A percentile compares a stretch with the other conserved stretches of the same genome.
Evolutionary conservation across 2,113 vertebrate genomes (phyloP).

Genomic region (Pteruthius melanotis): DNA sequence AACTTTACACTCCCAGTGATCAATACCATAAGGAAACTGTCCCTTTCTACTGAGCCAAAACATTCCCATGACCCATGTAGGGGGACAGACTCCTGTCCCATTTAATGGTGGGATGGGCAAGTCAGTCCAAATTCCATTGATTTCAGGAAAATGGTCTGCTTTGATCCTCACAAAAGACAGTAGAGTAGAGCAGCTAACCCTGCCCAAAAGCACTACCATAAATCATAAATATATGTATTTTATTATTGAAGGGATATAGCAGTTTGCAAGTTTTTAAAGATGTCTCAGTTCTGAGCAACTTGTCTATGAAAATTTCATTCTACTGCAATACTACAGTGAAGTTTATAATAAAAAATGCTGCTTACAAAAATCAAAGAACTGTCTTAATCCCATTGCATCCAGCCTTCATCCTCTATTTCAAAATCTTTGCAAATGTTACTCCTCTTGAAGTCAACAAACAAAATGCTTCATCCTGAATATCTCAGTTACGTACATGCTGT

Average conservation of each 20-base stretch:
- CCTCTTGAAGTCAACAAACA: not conserved
- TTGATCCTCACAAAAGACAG: not conserved
- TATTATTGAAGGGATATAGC: not conserved
- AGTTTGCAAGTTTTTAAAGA: not conserved
- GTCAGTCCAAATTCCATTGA: not conserved
- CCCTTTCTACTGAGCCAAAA: not conserved
- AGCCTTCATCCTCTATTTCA: not conserved
- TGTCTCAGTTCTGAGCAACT: not conserved
- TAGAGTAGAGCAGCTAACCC: not conserved
- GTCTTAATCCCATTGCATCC: not conserved
- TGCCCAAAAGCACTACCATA: not conserved
- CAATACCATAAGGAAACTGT: not conserved
- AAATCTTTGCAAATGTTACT: not conserved
- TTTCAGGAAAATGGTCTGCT: not conserved
- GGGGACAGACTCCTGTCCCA: not conserved
- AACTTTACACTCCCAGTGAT: not conserved
- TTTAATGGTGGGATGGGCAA: not conserved
- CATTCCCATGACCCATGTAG: rapidly evolving
- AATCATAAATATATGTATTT: not conserved
- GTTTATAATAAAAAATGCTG: not conserved
- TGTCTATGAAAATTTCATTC: not conserved
- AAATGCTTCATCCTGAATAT: not conserved
- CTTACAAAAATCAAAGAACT: not conserved
- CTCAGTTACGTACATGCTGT: not conserved
- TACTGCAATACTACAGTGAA: not conserved